These are phyloP conservation scores for Amphilophus citrinellus DNA, from an alignment of 2,113 vertebrate species.

Conservation along the genomic window DNA sequence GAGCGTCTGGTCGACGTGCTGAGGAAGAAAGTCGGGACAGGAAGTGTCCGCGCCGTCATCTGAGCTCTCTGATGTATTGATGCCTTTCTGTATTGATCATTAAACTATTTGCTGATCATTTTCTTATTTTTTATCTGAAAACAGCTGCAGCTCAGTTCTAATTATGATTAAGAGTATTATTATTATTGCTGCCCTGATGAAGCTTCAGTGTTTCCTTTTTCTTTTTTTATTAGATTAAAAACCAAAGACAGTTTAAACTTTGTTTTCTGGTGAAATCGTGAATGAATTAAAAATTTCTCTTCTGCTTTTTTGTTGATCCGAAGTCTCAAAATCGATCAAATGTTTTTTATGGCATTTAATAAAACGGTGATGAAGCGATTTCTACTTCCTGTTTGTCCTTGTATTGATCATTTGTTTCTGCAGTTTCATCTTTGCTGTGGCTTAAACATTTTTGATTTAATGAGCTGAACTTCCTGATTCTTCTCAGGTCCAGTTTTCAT, in stretches of 20 bases:
- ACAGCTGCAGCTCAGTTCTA: background rate
- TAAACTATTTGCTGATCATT: background rate
- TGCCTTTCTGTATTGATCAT: background rate
- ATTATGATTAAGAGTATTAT: too few species aligned
- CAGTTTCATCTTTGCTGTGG: too few species aligned
- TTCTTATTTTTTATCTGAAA: background rate
- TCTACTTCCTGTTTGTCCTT: background rate
- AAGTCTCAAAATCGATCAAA: background rate
- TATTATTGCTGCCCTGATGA: background rate
- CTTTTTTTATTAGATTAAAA: background rate
- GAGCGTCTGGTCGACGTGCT: constrained; percentile 96
- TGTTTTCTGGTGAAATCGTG: background rate
- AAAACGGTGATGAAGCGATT: background rate
- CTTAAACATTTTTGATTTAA: too few species aligned
- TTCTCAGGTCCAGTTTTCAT: background rate
- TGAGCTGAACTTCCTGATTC: background rate
- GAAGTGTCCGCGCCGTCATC: constrained; percentile 91
- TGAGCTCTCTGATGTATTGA: constrained; percentile 69
- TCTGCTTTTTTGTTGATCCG: background rate
- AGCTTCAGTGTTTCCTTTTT: background rate
- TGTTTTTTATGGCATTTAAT: background rate
- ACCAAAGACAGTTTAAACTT: background rate
- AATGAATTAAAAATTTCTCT: background rate
- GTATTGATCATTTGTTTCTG: background rate
- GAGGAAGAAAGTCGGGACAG: constrained; percentile 95